Evolutionary conservation across 1,140 invertebrate species (phyloP).

Genomic region (Drosophila repletoides): DNA sequence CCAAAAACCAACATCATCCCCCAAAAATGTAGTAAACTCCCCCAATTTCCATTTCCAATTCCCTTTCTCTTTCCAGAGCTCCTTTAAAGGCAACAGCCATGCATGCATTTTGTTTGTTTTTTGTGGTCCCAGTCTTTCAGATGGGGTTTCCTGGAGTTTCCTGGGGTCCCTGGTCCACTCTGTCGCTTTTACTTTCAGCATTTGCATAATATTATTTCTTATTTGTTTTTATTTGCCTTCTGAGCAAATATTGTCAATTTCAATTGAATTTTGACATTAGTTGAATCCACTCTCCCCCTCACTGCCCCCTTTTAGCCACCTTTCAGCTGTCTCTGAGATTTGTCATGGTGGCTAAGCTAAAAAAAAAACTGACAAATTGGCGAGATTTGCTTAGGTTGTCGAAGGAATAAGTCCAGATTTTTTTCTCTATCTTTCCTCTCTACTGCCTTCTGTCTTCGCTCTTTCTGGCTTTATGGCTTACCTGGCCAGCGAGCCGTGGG

Average conservation of each 20-base stretch:
- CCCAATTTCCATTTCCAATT: background rate
- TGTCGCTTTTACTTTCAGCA: conserved; percentile 40
- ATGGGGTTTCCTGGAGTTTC: too few relatives aligned
- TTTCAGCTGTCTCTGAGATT: conserved; percentile 28
- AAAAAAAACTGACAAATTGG: conserved; percentile 60
- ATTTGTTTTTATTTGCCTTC: conserved; percentile 66
- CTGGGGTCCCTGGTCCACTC: conserved; percentile 23
- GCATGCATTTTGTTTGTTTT: conserved; percentile 22
- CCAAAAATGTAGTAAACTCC: too few relatives aligned
- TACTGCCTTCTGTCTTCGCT: background rate
- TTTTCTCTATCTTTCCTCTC: background rate
- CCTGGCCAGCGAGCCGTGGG: conserved; percentile 47
- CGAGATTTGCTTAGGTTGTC: conserved; percentile 55
- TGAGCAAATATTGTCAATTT: conserved; percentile 46
- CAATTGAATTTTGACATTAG: conserved; percentile 79
- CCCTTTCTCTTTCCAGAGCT: too few relatives aligned
- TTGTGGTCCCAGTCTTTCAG: background rate
- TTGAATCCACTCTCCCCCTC: background rate
- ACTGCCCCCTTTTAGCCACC: background rate
- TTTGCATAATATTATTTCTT: conserved; percentile 69
- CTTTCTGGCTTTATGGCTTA: conserved; percentile 36
- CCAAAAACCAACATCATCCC: conserved; percentile 22
- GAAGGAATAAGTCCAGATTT: background rate
- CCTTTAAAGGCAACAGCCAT: too few relatives aligned
- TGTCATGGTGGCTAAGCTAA: conserved; percentile 45